Evolutionary conservation across 2,888 invertebrate genomes (phyloP).

Genomic region (Zelleria hepariella): DNA sequence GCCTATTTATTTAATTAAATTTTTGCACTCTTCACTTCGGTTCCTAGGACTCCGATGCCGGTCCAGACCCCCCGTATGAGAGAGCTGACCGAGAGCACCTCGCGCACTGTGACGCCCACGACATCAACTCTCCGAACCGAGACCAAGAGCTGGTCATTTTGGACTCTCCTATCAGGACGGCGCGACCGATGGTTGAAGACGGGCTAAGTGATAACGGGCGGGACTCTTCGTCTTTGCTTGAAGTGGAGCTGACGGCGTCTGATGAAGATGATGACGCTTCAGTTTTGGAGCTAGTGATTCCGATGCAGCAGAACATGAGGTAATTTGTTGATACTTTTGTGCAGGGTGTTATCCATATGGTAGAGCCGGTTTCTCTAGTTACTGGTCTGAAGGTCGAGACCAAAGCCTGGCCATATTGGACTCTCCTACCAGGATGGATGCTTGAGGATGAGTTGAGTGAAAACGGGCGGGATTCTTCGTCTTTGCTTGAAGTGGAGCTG

Average conservation of each 20-base stretch:
- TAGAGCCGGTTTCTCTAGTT: too few species aligned
- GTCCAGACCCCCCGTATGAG: neutral
- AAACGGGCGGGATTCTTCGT: conserved; percentile 42
- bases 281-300: conserved; percentile 55
- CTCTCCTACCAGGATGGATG: neutral
- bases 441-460: conserved; percentile 9
- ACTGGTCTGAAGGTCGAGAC: too few species aligned
- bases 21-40: neutral
- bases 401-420: neutral
- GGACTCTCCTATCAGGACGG: too few species aligned
- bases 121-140: neutral
- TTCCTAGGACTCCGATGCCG: neutral
- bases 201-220: conserved; percentile 25
- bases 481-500: conserved; percentile 53
- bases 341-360: too few species aligned
- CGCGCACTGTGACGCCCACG: neutral
- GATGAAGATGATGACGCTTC: conserved; percentile 60
- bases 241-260: conserved; percentile 57
- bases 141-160: neutral
- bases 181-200: neutral
- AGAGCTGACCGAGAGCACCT: neutral
- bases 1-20: too few species aligned
- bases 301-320: conserved; percentile 27
- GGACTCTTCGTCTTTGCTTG: conserved; percentile 47
- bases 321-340: too few species aligned